A percentile compares a stretch with the other conserved stretches of the same genome.
These are phyloP conservation scores for Nomada ferruginata DNA, from an alignment of 2,888 invertebrate species.

Conservation along the genomic window DNA sequence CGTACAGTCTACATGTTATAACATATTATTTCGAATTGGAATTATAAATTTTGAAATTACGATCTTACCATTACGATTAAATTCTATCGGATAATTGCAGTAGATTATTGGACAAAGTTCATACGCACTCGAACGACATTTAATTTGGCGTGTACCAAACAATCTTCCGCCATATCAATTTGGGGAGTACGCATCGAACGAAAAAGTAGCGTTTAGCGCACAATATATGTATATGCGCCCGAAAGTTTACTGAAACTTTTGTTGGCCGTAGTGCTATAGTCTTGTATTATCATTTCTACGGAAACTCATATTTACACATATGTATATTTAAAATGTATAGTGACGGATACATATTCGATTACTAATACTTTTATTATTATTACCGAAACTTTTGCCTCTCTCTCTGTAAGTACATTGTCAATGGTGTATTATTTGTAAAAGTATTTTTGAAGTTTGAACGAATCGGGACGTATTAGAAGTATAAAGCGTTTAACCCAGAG, in stretches of 20 bases:
- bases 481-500: background rate
- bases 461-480: slow-evolving; percentile 4
- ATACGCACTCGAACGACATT: background rate
- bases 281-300: background rate
- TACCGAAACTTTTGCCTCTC: background rate
- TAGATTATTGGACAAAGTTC: background rate
- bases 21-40: background rate
- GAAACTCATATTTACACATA: background rate
- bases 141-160: slow-evolving; percentile 10
- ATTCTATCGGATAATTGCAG: background rate
- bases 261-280: background rate
- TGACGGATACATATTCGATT: background rate
- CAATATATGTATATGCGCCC: background rate
- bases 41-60: background rate
- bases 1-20: background rate
- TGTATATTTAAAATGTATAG: background rate
- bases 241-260: background rate
- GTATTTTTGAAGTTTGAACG: slow-evolving; percentile 2
- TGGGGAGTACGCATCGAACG: slow-evolving; percentile 18
- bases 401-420: slow-evolving; percentile 19
- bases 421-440: slow-evolving; percentile 43
- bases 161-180: background rate
- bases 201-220: slow-evolving; percentile 2
- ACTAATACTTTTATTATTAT: background rate
- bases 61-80: slow-evolving; percentile 51